Conservation (phyloP, 2,888 invertebrate genomes). For the Dryobotodes eremita region DNA sequence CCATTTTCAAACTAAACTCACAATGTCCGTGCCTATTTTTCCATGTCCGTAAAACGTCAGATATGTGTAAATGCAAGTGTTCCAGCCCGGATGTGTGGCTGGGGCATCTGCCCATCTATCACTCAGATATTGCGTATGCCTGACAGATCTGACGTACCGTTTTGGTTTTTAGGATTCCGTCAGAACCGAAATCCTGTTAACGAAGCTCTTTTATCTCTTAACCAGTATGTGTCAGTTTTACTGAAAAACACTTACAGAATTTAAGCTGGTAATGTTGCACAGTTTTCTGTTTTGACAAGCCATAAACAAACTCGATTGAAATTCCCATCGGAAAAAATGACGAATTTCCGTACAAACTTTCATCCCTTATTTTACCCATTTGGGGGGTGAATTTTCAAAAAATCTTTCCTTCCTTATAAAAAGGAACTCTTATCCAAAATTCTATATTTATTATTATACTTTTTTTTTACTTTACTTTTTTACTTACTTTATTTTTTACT, state of each 20-base stretch:
- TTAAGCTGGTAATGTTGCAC: background rate
- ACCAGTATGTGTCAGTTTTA: conserved; percentile 10
- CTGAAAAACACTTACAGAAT: conserved; percentile 23
- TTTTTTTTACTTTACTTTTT: no score
- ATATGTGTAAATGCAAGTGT: conserved; percentile 72
- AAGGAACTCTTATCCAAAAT: background rate
- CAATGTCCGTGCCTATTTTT: conserved; percentile 37
- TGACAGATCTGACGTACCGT: conserved; percentile 61
- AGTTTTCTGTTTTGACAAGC: background rate
- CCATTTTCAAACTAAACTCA: conserved; percentile 3
- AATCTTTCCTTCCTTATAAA: background rate
- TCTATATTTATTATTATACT: background rate
- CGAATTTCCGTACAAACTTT: background rate
- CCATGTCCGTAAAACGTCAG: conserved; percentile 60
- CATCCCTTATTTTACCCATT: no score
- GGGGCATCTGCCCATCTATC: conserved; percentile 81
- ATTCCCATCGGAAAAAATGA: background rate
- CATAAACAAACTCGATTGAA: background rate
- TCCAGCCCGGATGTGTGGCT: conserved; percentile 68
- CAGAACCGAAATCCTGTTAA: conserved; percentile 53
- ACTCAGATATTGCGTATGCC: conserved; percentile 78
- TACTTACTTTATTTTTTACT: no score
- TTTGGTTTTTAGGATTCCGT: conserved; percentile 61
- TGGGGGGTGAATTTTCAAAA: background rate
- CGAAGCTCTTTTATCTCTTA: conserved; percentile 43